Percentiles rank a stretch among this genome's conserved stretches.
phyloP scores from a whole-genome alignment of 2,888 invertebrate genomes.

The Agrenia bidenticulata region DNA sequence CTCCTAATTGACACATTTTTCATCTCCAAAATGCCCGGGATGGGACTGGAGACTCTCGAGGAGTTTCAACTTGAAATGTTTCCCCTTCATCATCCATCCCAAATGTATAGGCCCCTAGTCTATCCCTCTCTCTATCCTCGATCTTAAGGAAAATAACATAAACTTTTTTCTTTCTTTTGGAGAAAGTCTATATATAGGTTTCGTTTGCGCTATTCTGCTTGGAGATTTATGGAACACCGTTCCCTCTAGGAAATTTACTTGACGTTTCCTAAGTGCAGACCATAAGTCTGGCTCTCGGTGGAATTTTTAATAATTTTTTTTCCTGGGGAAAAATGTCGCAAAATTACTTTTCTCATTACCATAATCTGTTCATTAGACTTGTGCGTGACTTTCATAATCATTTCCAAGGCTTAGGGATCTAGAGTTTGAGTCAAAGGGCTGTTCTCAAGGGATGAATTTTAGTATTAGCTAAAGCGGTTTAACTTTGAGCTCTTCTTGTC shows the following conservation, averaged over 20 bases:
- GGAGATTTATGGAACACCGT: no score
- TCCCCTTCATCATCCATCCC: constrained; percentile 11
- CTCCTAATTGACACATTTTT: constrained; percentile 49
- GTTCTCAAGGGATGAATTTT: no score
- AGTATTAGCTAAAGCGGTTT: no score
- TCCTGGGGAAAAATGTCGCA: constrained; percentile 7
- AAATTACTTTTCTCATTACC: constrained; percentile 12
- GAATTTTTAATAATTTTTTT: constrained; percentile 6
- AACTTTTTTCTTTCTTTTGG: no score
- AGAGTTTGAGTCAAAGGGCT: no score
- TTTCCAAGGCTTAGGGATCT: background rate
- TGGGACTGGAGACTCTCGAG: background rate
- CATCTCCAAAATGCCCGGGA: constrained; percentile 21
- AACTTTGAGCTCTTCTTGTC: no score
- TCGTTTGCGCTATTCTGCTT: no score
- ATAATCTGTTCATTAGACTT: constrained; percentile 11
- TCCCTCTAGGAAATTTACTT: no score
- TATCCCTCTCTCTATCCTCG: no score
- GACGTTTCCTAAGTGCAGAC: background rate
- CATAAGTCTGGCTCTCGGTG: constrained; percentile 5
- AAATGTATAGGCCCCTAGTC: no score
- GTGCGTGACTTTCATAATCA: constrained; percentile 6
- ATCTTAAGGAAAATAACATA: no score
- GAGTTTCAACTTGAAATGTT: constrained; percentile 2
- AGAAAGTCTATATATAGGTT: no score